Evolutionary conservation across 1,140 invertebrate species (phyloP), one percentile per base, ranked within the genome.

Genomic region (Plodia interpunctella): DNA sequence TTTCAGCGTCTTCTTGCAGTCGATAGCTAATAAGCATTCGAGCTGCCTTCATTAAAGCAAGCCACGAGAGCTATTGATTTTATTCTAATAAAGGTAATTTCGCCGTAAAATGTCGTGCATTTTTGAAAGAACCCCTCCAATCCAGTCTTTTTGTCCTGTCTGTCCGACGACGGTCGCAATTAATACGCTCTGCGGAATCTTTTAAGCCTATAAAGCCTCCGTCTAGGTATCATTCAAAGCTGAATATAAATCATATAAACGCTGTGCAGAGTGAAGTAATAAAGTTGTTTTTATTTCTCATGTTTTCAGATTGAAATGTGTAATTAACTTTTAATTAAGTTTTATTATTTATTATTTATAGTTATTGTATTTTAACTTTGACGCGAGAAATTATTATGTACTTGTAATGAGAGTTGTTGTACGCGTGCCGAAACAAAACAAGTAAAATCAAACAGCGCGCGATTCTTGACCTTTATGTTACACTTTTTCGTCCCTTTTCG

Each of bases 11-110:
- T 72, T 68, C 66, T 66, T 64, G 56, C 53, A 76, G 72, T 78
- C 72, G 75, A n/a, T 25, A 6, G 65, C 70, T 82, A 80, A 85
- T 80, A 83, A 84, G 75, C 76, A 74, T 80, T 80, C 76, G 74
- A 78, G 72, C 76, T 76, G 71, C 71, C 69, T 77, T 82, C 76
- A 83, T 81, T 81, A 83, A 81, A 72, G 69, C 72, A 62, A 75
- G 70, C 65, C 56, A 63, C 59, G 57, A 63, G 65, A 58, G 59
- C 62, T 80, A 82, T 84, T 76, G 81, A 84, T 80, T 81, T 81
- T 71, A 68, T 69, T 74, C 62, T 76, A 74, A 76, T 77, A 78
- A 80, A 82, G 73, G 77, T 80, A 76, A 74, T 75, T 80, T 76
- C 72, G 66, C 63, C 56, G 65, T 67, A 73, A 78, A 76, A 67